phyloP scores from a whole-genome alignment of 23 tunicate species.

The Halocynthia aurantium region DNA sequence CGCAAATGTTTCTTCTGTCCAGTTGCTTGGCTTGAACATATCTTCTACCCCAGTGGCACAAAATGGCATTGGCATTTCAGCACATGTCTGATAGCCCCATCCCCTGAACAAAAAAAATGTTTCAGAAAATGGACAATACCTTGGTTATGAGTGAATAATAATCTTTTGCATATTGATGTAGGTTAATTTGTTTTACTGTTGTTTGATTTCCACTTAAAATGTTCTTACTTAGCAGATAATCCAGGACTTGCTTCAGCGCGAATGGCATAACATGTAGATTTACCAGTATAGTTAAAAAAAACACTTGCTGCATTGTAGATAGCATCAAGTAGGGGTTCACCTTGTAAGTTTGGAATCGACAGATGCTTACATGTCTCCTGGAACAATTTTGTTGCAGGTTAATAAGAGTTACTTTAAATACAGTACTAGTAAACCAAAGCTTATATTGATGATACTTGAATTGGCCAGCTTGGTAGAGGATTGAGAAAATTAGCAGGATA shows the following conservation, averaged over 20 bases:
- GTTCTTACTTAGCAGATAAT: conserved; percentile 17
- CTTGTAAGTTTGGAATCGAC: conserved; percentile 31
- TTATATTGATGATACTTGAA: conserved; percentile 21
- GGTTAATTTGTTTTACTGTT: too few species aligned
- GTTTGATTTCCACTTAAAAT: not conserved
- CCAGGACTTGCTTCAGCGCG: conserved; percentile 21
- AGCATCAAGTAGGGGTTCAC: conserved; percentile 31
- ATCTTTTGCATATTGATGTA: too few species aligned
- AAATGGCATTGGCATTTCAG: conserved; percentile 74
- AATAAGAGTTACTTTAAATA: not conserved
- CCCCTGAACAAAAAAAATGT: conserved; percentile 6
- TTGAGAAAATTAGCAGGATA: conserved; percentile 68
- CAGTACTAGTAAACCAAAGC: not conserved
- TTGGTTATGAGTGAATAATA: not conserved
- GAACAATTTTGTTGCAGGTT: not conserved
- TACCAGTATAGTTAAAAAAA: conserved; percentile 60
- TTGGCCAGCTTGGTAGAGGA: conserved; percentile 81
- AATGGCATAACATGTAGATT: conserved; percentile 34
- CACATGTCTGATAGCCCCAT: conserved; percentile 70
- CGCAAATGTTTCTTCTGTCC: conserved; percentile 25
- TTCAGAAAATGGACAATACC: not conserved
- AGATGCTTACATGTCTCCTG: conserved; percentile 58
- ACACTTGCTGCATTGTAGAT: conserved; percentile 57
- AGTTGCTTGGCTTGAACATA: conserved; percentile 54
- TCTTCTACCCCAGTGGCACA: conserved; percentile 51